Evolutionary conservation across 1,140 invertebrate species (phyloP), one percentile per base, ranked within the genome.

Genomic region (Plutomurus gul): DNA sequence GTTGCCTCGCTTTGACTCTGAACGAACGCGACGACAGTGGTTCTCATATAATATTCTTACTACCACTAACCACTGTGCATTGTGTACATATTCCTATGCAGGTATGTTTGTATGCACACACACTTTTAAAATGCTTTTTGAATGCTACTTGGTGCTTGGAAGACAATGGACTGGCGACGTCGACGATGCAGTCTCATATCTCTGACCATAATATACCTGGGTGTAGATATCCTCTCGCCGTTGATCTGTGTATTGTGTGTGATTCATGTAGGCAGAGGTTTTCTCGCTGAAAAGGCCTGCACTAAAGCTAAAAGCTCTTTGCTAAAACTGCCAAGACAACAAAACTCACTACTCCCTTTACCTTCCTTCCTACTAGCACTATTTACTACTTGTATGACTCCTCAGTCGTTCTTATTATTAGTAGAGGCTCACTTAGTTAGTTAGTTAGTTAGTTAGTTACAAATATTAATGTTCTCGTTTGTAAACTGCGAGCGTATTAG

Each of bases 351-450:
- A 65, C 56, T 65, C 25, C 56, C 56, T 65, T 33, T 33, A 65
- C 56, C 56, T 65, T 65, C 56, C 56, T 65, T 65, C 56, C 56
- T 65, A n/a, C 13, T 36, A 43, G 39, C 11, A n/a, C n/a, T n/a
- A n/a, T n/a, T n/a, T n/a, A n/a, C n/a, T n/a, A n/a, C n/a, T n/a
- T n/a, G n/a, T n/a, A n/a, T n/a, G 2, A 43, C 39, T 43, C 39
- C n/a, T 43, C n/a, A n/a, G 39, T 13, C 27, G 27, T 65, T 30
- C 22, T 56, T 65, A n/a, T 65, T 65, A 27, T 65, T 65, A 33
- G 13, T 33, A 60, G 33, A 60, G 0, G 13, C 51, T 20, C 49
- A 10, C 5, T 7, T 11, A 27, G 6, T 16, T 56, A 4, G 13
- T 11, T 56, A 56, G 3, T 56, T 11, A 27, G 10, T 20, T 8